These are phyloP conservation scores for Streptopelia turtur DNA, from an alignment of 2,797 vertebrate genomes.

Conservation along the genomic window DNA sequence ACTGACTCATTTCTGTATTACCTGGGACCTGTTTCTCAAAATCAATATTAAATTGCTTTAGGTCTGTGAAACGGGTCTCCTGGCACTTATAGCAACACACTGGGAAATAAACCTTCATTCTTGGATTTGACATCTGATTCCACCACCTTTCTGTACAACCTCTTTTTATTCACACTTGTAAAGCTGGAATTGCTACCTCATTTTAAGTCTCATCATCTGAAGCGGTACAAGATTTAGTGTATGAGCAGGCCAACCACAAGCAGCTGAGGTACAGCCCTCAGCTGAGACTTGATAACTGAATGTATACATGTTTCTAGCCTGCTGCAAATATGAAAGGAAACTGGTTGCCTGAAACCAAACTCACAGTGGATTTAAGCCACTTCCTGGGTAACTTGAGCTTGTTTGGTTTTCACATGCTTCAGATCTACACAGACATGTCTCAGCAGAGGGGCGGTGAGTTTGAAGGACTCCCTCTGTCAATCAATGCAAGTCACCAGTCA, in stretches of 20 bases:
- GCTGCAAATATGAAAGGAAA: not conserved
- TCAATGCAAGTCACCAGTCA: not conserved
- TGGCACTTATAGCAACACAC: not conserved
- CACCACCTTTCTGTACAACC: not conserved
- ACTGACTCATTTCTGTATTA: not conserved
- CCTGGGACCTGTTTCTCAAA: not conserved
- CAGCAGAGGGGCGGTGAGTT: not conserved
- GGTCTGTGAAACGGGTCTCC: not conserved
- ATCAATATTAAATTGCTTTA: not conserved
- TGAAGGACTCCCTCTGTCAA: not conserved
- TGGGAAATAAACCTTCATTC: not conserved
- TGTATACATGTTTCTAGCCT: not conserved
- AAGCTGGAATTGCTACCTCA: not conserved
- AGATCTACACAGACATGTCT: not conserved
- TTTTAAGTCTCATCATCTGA: not conserved
- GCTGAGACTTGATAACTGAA: not conserved
- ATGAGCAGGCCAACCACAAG: not conserved
- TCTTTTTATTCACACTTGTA: not conserved
- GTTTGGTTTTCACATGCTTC: constrained; percentile 16
- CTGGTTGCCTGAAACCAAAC: not conserved
- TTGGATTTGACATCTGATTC: not conserved
- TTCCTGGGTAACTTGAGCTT: constrained; percentile 13
- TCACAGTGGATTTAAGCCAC: constrained; percentile 10
- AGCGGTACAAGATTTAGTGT: not conserved
- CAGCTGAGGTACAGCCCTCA: not conserved